A percentile compares a stretch with the other conserved stretches of the same genome.
These are phyloP conservation scores for Tapirus terrestris DNA, from an alignment of 2,113 vertebrate genomes.

Conservation along the genomic window DNA sequence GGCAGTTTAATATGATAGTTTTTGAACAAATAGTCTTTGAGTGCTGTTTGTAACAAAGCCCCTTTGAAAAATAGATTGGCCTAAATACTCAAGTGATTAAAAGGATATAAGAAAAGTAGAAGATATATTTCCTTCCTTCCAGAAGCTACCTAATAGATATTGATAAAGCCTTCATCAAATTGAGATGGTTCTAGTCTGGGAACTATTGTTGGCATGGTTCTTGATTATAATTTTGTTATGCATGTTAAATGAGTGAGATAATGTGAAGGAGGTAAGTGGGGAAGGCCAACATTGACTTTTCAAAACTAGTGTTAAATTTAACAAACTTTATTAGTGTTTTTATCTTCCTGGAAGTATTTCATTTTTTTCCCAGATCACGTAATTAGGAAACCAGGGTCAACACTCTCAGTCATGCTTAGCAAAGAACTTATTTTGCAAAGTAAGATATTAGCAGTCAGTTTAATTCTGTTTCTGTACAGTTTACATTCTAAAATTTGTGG, in stretches of 20 bases:
- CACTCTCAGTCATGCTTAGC: neutral
- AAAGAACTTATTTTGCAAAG: constrained; percentile 28
- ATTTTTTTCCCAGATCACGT: neutral
- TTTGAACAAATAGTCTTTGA: neutral
- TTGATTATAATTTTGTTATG: neutral
- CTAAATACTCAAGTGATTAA: constrained; percentile 15
- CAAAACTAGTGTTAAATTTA: neutral
- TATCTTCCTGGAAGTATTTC: constrained; percentile 5
- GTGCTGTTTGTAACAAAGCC: constrained; percentile 1
- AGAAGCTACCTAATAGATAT: constrained; percentile 3
- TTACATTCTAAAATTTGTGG: constrained; percentile 29
- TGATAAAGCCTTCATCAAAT: neutral
- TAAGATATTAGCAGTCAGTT: constrained; percentile 1
- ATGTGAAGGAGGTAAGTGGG: neutral
- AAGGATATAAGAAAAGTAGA: neutral
- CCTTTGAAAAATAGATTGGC: constrained; percentile 14
- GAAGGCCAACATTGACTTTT: neutral
- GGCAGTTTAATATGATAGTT: constrained; percentile 20
- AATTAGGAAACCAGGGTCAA: neutral
- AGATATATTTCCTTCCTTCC: neutral
- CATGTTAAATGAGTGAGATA: neutral
- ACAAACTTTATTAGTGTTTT: neutral
- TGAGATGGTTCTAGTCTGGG: neutral
- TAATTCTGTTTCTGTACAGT: neutral
- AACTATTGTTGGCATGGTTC: neutral